Percentiles rank a stretch among this genome's conserved stretches.
Conservation (phyloP, 2,797 vertebrate species). For the Xyrichtys novacula region DNA sequence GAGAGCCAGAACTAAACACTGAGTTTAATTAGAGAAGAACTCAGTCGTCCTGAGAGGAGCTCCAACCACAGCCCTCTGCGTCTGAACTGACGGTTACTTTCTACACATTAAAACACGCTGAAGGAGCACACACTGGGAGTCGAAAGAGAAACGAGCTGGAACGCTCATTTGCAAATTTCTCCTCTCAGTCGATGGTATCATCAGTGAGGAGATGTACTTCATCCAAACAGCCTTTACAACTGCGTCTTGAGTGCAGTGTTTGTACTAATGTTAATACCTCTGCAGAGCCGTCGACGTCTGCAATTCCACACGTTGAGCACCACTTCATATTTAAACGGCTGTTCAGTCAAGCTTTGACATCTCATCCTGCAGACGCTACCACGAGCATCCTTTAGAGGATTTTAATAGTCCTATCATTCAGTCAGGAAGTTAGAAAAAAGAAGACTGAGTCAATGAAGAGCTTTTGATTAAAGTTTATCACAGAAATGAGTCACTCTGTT, state of each 20-base stretch:
- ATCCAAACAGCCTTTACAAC: conserved; percentile 10
- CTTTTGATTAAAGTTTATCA: background rate
- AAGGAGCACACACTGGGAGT: conserved; percentile 2
- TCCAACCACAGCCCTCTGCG: conserved; percentile 6
- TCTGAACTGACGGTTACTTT: conserved; percentile 9
- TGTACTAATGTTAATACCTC: conserved; percentile 16
- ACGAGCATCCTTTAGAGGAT: background rate
- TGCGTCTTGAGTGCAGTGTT: conserved; percentile 12
- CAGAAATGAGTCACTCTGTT: no score
- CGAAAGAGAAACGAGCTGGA: conserved; percentile 9
- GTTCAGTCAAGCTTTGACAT: background rate
- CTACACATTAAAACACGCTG: conserved; percentile 11
- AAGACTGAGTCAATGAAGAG: background rate
- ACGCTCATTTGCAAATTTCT: conserved; percentile 11
- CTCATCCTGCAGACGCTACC: background rate
- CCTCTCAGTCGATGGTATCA: conserved; percentile 12
- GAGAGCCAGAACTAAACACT: background rate
- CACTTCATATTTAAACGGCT: background rate
- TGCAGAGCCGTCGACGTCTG: background rate
- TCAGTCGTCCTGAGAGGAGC: conserved; percentile 1
- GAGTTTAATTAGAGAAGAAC: conserved; percentile 20
- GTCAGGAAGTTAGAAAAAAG: background rate
- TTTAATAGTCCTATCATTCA: background rate
- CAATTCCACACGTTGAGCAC: background rate
- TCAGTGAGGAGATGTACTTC: conserved; percentile 15